Percentiles rank a stretch among this genome's conserved stretches.
Evolutionary conservation across 2,797 vertebrate genomes (phyloP).

Genomic region (Takifugu rubripes): DNA sequence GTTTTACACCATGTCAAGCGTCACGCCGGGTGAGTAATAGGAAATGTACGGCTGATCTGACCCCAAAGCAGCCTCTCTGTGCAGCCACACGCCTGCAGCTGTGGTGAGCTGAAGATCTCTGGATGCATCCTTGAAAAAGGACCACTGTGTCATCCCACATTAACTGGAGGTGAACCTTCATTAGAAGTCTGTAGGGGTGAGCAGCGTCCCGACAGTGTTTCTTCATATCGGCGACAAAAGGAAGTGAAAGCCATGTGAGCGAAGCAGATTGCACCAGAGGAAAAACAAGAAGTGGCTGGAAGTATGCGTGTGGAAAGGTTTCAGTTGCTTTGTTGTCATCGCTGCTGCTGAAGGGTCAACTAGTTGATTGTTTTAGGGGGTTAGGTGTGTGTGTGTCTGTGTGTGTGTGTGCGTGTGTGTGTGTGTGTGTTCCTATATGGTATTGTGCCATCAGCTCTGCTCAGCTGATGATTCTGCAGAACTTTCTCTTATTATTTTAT

Average conservation of each 20-base stretch:
- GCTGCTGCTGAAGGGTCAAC: conserved; percentile 63
- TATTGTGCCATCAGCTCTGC: conserved; percentile 40
- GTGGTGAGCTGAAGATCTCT: conserved; percentile 35
- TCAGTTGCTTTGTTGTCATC: conserved; percentile 59
- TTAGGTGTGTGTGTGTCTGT: conserved; percentile 13
- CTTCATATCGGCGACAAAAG: conserved; percentile 56
- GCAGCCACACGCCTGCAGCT: conserved; percentile 28
- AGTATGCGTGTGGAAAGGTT: conserved; percentile 51
- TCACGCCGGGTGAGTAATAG: conserved; percentile 66
- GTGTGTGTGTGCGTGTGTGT: conserved; percentile 3
- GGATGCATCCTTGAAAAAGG: conserved; percentile 32
- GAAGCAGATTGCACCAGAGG: conserved; percentile 42
- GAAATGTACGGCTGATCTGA: conserved; percentile 60
- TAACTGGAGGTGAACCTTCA: too few species aligned
- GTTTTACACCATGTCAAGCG: conserved; percentile 34
- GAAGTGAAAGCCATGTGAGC: conserved; percentile 63
- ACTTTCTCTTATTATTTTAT: too few species aligned
- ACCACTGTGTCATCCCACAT: conserved; percentile 16
- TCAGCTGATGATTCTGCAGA: conserved; percentile 40
- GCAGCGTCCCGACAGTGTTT: conserved; percentile 34
- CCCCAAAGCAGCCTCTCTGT: conserved; percentile 38
- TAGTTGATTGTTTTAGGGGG: too few species aligned
- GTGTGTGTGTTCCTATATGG: conserved; percentile 9
- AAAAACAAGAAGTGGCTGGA: conserved; percentile 68
- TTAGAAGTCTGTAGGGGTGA: too few species aligned